Percentiles rank a stretch among this genome's conserved stretches.
Evolutionary conservation across 2,113 vertebrate species (phyloP).

Genomic region (Chloropsis hardwickii): DNA sequence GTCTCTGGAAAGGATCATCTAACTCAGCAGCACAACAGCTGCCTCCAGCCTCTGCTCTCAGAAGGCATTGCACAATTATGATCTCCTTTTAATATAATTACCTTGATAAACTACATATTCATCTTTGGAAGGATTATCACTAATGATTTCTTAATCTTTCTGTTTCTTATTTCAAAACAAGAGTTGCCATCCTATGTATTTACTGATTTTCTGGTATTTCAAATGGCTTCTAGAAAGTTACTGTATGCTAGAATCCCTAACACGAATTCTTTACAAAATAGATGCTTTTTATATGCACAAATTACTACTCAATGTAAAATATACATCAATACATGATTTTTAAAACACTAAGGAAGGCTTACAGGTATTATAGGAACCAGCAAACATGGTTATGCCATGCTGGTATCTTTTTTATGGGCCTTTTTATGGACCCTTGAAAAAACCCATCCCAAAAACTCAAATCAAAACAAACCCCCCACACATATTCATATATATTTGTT

Average conservation of each 20-base stretch:
- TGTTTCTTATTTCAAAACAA: background rate
- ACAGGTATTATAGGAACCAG: background rate
- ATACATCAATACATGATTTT: background rate
- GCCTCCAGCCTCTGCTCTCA: background rate
- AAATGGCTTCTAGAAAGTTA: background rate
- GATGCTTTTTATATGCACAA: background rate
- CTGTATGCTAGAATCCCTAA: background rate
- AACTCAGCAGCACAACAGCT: background rate
- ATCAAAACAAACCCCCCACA: background rate
- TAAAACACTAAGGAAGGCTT: background rate
- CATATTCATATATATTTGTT: background rate
- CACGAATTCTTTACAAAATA: background rate
- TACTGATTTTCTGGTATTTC: background rate
- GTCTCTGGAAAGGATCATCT: background rate
- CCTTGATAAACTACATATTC: background rate
- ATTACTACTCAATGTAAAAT: background rate
- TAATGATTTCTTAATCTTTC: background rate
- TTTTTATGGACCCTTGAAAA: background rate
- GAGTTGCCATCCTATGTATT: background rate
- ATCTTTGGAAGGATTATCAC: background rate
- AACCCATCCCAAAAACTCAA: background rate
- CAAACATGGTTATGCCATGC: background rate
- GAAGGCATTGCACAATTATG: background rate
- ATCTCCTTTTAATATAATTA: background rate
- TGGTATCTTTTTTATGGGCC: background rate